Evolutionary conservation across 2,797 vertebrate genomes (phyloP).

Genomic region (Sebastes hubbsi): DNA sequence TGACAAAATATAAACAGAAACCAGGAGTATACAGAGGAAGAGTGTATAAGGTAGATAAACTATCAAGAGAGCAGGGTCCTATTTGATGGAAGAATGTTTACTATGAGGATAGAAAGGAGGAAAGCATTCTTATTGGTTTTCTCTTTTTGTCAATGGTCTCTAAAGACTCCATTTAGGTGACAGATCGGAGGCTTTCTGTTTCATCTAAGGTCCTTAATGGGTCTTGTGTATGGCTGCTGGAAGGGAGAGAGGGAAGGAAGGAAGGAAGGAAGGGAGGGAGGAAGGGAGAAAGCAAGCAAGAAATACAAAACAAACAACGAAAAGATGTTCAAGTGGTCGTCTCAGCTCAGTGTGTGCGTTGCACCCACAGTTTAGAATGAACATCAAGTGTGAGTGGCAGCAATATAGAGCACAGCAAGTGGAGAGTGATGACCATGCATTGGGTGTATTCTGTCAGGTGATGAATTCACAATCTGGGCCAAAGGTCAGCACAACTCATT

Average conservation of each 20-base stretch:
- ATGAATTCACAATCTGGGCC: not conserved
- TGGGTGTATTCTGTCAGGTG: not conserved
- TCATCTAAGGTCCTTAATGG: not conserved
- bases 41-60: not conserved
- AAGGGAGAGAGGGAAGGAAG: not conserved
- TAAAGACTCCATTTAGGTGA: not conserved
- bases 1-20: not conserved
- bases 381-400: not conserved
- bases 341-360: not conserved
- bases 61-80: not conserved
- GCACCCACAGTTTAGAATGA: not conserved
- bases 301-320: not conserved
- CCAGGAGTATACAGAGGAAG: too few species aligned
- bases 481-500: not conserved
- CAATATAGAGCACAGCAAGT: not conserved
- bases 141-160: not conserved
- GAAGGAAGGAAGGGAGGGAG: not conserved
- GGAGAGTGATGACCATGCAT: not conserved
- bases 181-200: not conserved
- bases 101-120: not conserved
- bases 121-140: not conserved
- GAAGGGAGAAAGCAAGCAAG: not conserved
- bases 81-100: not conserved
- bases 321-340: not conserved
- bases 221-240: not conserved